Conservation (phyloP, 2,113 vertebrate species). For the Hemichromis elongatus region DNA sequence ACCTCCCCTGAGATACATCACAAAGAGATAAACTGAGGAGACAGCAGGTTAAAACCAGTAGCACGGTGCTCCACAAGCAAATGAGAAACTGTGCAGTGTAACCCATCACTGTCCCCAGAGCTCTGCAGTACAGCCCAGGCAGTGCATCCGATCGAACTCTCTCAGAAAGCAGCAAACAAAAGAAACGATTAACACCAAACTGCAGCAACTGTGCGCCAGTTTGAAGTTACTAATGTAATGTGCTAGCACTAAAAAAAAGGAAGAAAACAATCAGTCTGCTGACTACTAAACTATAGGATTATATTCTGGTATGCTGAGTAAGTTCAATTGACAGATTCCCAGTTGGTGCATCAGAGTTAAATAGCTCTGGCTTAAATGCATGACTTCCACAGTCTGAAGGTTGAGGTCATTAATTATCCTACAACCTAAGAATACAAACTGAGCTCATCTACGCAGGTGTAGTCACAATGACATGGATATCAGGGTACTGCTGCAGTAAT, state of each 20-base stretch:
- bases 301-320: neutral
- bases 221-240: neutral
- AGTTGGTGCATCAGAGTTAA: neutral
- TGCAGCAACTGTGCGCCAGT: neutral
- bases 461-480: neutral
- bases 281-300: neutral
- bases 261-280: neutral
- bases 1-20: constrained; percentile 44
- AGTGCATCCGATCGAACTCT: constrained; percentile 7
- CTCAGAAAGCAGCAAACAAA: constrained; percentile 11
- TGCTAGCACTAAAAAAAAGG: neutral
- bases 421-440: constrained; percentile 8
- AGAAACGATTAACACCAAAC: constrained; percentile 10
- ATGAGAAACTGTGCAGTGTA: constrained; percentile 49
- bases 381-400: neutral
- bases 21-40: constrained; percentile 49
- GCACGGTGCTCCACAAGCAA: constrained; percentile 19
- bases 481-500: neutral
- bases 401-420: constrained; percentile 18
- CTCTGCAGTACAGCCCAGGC: constrained; percentile 38
- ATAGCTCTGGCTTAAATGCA: neutral
- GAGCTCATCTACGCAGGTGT: neutral
- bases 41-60: constrained; percentile 46
- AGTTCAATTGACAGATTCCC: neutral
- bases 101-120: constrained; percentile 52